phyloP scores from a whole-genome alignment of 2,888 invertebrate species.

The Tanytarsus gracilentus region DNA sequence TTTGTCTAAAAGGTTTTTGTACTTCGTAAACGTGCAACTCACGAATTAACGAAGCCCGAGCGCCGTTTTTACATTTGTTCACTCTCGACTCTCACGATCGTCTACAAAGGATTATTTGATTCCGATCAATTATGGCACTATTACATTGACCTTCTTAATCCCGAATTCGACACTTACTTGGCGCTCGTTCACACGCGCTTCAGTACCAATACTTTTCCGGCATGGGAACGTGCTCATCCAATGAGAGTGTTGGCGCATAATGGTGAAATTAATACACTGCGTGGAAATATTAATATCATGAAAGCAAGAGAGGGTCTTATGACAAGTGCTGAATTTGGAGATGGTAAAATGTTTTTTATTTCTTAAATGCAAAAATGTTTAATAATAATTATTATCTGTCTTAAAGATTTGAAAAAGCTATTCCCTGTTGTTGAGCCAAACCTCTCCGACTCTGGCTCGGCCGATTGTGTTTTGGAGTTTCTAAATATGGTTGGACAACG shows the following conservation, averaged over 20 bases:
- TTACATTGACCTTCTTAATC: constrained; percentile 60
- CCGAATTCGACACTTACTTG: constrained; percentile 84
- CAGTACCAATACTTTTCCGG: constrained; percentile 98
- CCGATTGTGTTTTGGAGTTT: constrained; percentile 97
- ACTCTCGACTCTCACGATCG: constrained; percentile 76
- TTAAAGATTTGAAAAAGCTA: constrained; percentile 63
- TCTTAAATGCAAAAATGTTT: background rate
- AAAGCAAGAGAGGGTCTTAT: constrained; percentile 97
- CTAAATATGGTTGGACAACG: constrained; percentile 87
- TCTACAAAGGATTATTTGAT: constrained; percentile 96
- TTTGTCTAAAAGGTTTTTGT: constrained; percentile 66
- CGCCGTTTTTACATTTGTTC: constrained; percentile 95
- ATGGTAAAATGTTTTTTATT: constrained; percentile 42
- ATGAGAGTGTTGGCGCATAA: constrained; percentile 92
- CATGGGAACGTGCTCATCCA: constrained; percentile 98
- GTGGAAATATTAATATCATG: constrained; percentile 98
- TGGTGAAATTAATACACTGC: constrained; percentile 97
- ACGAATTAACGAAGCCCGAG: constrained; percentile 74
- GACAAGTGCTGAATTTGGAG: constrained; percentile 76
- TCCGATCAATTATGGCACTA: constrained; percentile 82
- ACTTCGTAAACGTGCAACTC: constrained; percentile 86
- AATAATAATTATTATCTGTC: background rate
- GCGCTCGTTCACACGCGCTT: constrained; percentile 96
- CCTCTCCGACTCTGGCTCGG: constrained; percentile 94
- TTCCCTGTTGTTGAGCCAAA: constrained; percentile 98